Evolutionary conservation across 1,140 invertebrate species (phyloP), one percentile per base, ranked within the genome.

Genomic region (Apocrypta bakeri): DNA sequence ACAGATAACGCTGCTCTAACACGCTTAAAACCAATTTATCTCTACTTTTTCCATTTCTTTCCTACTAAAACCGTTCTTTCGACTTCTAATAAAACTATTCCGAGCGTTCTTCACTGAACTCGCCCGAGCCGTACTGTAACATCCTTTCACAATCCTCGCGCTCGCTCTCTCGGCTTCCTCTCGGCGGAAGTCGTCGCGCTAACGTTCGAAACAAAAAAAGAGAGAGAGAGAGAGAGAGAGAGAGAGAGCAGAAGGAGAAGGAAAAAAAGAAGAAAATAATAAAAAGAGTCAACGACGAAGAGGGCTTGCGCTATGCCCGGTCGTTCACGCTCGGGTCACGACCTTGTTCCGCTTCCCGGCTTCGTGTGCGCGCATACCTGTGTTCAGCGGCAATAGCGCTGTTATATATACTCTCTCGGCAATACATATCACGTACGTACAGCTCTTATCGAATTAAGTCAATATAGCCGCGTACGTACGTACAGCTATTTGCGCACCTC

Each of bases 311-410:
- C 33, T 37, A 2, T 37, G 48, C 48, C 24, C 63, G 63, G 63
- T 64, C 63, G 24, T 64, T 64, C 63, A 64, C 63, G 63, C 25
- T 24, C 25, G 63, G 66, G 77, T 72, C 78, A 37, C 48, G 68
- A 63, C 79, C 79, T 81, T 74, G 79, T 81, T 74, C 79, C 56
- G 48, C 56, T 81, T 74, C 42, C 27, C 69, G 29, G 12, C 25
- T 56, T 68, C 63, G 66, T 27, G 7, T 17, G n/a, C 24, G 33
- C 29, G 68, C 21, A n/a, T 76, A 63, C 48, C 27, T 29, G 63
- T 24, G n/a, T 64, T 27, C 24, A 27, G 61, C 61, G 17, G 3
- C 63, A 12, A n/a, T 64, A n/a, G 63, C 11, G 25, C 25, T 1
- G 0, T 25, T 27, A 2, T 56, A 4, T 21, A 56, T 56, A 48